Conservation (phyloP, 2,113 vertebrate genomes). For the Stegostoma tigrinum region DNA sequence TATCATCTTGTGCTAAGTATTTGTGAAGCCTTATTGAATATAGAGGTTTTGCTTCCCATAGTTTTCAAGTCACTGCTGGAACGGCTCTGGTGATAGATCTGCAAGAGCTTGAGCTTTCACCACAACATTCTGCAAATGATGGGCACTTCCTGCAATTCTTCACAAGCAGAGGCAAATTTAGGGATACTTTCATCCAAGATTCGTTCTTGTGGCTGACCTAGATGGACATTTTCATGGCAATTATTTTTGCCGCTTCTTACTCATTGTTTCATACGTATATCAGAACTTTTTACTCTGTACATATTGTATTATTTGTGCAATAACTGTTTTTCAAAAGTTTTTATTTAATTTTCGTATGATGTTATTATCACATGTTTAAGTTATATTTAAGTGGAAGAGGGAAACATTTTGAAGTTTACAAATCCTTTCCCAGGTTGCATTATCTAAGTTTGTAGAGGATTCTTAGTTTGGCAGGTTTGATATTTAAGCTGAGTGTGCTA, state of each 20-base stretch:
- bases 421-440: slow-evolving; percentile 72
- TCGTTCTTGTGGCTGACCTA: slow-evolving; percentile 32
- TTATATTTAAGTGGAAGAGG: slow-evolving; percentile 65
- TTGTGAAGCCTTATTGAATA: slow-evolving; percentile 74
- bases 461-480: slow-evolving; percentile 51
- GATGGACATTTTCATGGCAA: slow-evolving; percentile 37
- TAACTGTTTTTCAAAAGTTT: slow-evolving; percentile 68
- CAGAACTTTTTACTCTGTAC: slow-evolving; percentile 63
- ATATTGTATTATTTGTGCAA: slow-evolving; percentile 84
- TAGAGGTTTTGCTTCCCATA: slow-evolving; percentile 55
- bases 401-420: slow-evolving; percentile 73
- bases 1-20: slow-evolving; percentile 63
- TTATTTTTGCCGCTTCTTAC: slow-evolving; percentile 36
- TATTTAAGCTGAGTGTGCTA: slow-evolving; percentile 39
- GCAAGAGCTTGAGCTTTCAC: slow-evolving; percentile 44
- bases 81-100: slow-evolving; percentile 48
- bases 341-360: slow-evolving; percentile 76
- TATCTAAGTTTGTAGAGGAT: slow-evolving; percentile 41
- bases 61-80: slow-evolving; percentile 48
- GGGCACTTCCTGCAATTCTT: slow-evolving; percentile 33
- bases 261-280: slow-evolving; percentile 42
- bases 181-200: slow-evolving; percentile 28
- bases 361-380: slow-evolving; percentile 58
- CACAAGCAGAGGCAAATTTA: slow-evolving; percentile 31
- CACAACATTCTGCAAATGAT: slow-evolving; percentile 33